A percentile compares a stretch with the other conserved stretches of the same genome.
phyloP scores from a whole-genome alignment of 2,888 invertebrate species.

The Nasonovia ribisnigri region DNA sequence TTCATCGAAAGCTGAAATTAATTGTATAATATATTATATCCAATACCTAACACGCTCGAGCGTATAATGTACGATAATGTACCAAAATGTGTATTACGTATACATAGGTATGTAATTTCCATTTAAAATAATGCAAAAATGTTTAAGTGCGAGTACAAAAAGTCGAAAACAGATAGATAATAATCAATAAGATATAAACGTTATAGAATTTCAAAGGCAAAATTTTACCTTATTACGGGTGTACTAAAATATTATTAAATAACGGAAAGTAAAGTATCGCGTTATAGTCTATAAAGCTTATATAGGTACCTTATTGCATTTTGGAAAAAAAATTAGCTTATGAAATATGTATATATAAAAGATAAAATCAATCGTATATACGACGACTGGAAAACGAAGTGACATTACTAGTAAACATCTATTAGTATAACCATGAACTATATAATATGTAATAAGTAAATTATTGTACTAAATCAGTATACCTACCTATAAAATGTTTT shows the following conservation, averaged over 20 bases:
- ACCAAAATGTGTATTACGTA: background rate
- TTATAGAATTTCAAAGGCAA: background rate
- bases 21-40: background rate
- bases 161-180: background rate
- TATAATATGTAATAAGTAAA: background rate
- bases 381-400: background rate
- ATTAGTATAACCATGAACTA: background rate
- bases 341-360: background rate
- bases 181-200: background rate
- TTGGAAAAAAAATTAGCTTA: background rate
- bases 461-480: background rate
- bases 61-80: background rate
- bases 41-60: too few species aligned
- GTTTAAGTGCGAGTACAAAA: too few species aligned
- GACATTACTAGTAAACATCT: background rate
- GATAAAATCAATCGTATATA: background rate
- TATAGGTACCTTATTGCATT: background rate
- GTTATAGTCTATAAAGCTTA: background rate
- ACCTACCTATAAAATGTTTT: background rate
- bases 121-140: background rate
- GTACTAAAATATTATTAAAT: too few species aligned
- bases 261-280: background rate
- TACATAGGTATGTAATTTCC: background rate
- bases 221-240: background rate
- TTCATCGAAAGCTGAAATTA: background rate